Conservation (phyloP, 30 jellyfish, hydroid and myxozoan genomes). For the Aurelia sp. region DNA sequence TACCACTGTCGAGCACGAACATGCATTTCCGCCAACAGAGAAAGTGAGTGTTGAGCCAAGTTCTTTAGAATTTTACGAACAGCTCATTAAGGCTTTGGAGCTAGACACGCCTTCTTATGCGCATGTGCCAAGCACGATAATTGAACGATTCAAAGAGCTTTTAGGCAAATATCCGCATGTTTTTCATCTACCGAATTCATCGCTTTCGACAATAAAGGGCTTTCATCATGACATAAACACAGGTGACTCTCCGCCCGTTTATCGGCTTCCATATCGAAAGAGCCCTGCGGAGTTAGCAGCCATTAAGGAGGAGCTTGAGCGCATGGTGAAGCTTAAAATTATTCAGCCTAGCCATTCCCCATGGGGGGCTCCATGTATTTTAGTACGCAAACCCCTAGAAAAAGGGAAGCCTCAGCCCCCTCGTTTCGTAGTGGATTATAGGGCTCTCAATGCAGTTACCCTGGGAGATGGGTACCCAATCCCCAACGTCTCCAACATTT, state of each 20-base stretch:
- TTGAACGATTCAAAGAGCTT: not conserved
- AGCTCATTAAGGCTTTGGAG: constrained; percentile 28
- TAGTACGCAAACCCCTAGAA: constrained; percentile 41
- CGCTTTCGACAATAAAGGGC: constrained; percentile 47
- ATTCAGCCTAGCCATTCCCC: constrained; percentile 58
- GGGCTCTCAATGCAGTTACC: constrained; percentile 47
- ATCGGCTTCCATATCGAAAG: constrained; percentile 52
- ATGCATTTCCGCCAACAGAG: constrained; percentile 25
- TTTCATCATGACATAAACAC: constrained; percentile 37
- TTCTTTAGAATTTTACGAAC: not conserved
- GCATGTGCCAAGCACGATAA: constrained; percentile 22
- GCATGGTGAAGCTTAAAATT: constrained; percentile 34
- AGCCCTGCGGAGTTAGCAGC: constrained; percentile 64
- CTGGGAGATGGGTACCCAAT: constrained; percentile 44
- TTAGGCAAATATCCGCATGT: constrained; percentile 40
- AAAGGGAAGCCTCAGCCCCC: constrained; percentile 61
- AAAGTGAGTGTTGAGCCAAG: not conserved
- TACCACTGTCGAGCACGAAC: not conserved
- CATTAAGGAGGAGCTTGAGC: constrained; percentile 46
- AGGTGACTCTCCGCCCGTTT: constrained; percentile 55
- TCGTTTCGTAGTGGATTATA: constrained; percentile 49
- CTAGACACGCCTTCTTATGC: constrained; percentile 40
- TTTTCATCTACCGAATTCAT: constrained; percentile 51
- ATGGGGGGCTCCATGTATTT: constrained; percentile 57
- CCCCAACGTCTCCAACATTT: constrained; percentile 24